Percentiles rank a stretch among this genome's conserved stretches.
Evolutionary conservation across 2,113 vertebrate genomes (phyloP).

Genomic region (Chloropsis cyanopogon): DNA sequence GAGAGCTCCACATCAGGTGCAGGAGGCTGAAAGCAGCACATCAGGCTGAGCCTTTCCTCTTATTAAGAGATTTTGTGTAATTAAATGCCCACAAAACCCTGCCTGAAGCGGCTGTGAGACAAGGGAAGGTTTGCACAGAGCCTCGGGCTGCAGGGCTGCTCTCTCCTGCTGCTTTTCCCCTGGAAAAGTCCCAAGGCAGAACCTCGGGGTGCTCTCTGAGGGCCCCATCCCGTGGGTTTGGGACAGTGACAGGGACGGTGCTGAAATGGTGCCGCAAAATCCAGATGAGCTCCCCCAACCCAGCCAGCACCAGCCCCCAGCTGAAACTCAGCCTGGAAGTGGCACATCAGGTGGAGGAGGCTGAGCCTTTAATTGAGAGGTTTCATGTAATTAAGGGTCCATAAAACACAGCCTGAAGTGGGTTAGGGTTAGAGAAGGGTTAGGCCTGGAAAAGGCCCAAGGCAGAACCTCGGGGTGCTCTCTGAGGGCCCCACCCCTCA

Average conservation of each 20-base stretch:
- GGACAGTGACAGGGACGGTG: too few relatives aligned
- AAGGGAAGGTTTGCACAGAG: too few relatives aligned
- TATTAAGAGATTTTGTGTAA: neutral
- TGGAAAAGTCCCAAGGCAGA: neutral
- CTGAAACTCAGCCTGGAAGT: neutral
- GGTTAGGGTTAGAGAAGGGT: too few relatives aligned
- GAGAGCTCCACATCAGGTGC: too few relatives aligned
- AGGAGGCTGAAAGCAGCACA: too few relatives aligned
- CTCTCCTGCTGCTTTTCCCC: too few relatives aligned
- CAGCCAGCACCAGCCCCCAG: neutral
- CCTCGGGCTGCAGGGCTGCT: too few relatives aligned
- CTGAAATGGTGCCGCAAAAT: neutral
- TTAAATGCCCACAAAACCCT: neutral
- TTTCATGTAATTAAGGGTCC: neutral
- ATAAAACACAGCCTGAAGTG: neutral
- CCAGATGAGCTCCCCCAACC: neutral
- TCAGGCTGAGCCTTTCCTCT: neutral
- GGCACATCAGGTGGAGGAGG: neutral
- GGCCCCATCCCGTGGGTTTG: neutral
- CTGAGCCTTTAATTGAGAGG: neutral
- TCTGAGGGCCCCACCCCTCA: neutral
- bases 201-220: neutral
- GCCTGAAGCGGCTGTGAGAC: neutral
- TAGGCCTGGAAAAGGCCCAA: neutral
- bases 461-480: neutral